Conservation (phyloP, 2,888 invertebrate species). For the Tipula helvola region DNA sequence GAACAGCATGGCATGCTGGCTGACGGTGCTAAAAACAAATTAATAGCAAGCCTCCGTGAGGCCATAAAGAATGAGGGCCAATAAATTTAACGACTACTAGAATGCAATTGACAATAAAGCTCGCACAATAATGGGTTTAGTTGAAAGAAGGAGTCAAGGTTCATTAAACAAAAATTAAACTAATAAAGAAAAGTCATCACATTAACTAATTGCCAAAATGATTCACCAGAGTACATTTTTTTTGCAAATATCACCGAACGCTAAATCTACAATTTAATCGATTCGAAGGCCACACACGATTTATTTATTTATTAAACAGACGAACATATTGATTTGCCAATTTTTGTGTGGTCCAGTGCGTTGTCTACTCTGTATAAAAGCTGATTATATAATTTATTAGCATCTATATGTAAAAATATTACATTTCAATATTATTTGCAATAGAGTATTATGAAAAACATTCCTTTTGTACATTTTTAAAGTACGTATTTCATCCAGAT, state of each 20-base stretch:
- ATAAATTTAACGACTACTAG: no score
- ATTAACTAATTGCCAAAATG: background rate
- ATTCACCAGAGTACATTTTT: background rate
- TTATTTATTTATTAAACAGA: background rate
- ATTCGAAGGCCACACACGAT: background rate
- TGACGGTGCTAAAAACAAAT: no score
- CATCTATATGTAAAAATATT: background rate
- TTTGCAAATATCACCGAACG: background rate
- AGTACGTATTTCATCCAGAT: background rate
- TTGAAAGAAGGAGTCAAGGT: no score
- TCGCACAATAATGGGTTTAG: no score
- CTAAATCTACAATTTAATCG: background rate
- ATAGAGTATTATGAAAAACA: background rate
- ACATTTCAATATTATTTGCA: background rate
- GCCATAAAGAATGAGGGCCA: no score
- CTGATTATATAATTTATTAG: background rate
- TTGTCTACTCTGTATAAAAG: background rate
- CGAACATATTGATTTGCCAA: background rate
- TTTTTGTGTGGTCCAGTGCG: background rate
- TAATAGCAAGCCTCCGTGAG: no score
- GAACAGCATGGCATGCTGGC: no score
- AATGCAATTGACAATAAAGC: no score
- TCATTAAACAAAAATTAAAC: no score
- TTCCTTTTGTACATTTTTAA: background rate
- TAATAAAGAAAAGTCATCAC: no score